Base-by-base conservation (phyloP, 1,140 invertebrate genomes). In the Eupristina koningsbergeri region DNA sequence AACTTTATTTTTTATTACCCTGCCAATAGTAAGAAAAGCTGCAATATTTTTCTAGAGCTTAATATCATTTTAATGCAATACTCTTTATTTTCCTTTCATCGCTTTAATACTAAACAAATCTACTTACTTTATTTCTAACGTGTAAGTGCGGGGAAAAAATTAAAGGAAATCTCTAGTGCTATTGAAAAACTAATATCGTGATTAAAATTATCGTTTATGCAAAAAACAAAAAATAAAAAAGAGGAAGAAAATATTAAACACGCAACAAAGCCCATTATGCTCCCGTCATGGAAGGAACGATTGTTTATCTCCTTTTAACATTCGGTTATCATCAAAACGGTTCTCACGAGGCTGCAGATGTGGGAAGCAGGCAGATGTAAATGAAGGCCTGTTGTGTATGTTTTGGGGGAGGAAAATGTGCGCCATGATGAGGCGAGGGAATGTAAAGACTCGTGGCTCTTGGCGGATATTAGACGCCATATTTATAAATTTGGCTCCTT, bases 401-500 rank as follows among this genome's bases (percentile, higher is more conserved):
- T 9, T 3, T 17, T 3, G 11, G 41, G 6, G 41, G 41, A 7
- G 13, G 13, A 45, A 45, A 13, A 13, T 6, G 13, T 13, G 41
- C 41, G 41, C 6, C 13, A 45, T 45, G 50, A 53, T 53, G 19
- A 53, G 3, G 19, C 50, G 11, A 17, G 11, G 50, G 19, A 53
- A 53, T 17, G 15, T 9, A 53, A 53, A 53, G 50, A 58, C 53
- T 2, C 41, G 41, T 11, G 53, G 7, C 22, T 58, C 26, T 3
- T 58, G 13, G 73, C 81, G 87, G 87, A 90, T 90, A 90, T 89
- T 89, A 89, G 89, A 89, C 88, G 88, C 86, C 89, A 89, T 89
- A 89, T 91, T 91, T 91, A 90, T 89, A 89, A 90, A 90, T 91
- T 90, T 89, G 87, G 85, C 87, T 86, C 69, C 81, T 83, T 53